A percentile compares a stretch with the other conserved stretches of the same genome.
These are phyloP conservation scores for Malaclemys terrapin DNA, from an alignment of 2,113 vertebrate species.

Conservation along the genomic window DNA sequence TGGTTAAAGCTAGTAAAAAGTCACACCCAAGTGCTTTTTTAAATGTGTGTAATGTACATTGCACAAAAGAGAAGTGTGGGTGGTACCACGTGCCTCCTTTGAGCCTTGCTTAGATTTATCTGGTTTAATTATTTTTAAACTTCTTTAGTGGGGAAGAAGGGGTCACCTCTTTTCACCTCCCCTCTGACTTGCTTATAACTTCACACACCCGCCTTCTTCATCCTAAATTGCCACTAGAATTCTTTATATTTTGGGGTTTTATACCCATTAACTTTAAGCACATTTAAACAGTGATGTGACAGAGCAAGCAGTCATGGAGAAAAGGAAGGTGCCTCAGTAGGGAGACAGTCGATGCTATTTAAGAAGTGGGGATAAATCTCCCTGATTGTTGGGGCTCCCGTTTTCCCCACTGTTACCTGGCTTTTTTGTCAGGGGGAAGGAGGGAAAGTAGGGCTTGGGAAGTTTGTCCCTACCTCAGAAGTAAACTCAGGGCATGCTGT, in stretches of 20 bases:
- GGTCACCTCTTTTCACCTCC: not conserved
- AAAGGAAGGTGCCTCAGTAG: not conserved
- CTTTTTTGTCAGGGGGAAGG: not conserved
- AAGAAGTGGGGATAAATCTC: not conserved
- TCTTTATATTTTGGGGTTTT: not conserved
- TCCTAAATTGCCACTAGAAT: not conserved
- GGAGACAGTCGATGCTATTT: not conserved
- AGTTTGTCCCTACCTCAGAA: not conserved
- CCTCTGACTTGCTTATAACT: not conserved
- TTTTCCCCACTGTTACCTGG: not conserved
- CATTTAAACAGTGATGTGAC: not conserved
- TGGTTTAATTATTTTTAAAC: not conserved
- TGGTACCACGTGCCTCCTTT: not conserved
- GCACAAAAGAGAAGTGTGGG: not conserved
- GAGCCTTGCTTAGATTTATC: not conserved
- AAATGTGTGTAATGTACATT: rapidly evolving
- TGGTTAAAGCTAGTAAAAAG: not conserved
- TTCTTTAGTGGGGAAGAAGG: not conserved
- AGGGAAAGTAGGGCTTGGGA: not conserved
- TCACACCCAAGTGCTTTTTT: not conserved
- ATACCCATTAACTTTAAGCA: not conserved
- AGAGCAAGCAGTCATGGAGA: not conserved
- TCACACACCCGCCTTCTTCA: not conserved
- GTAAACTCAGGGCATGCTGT: not conserved
- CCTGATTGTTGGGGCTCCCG: not conserved